These are phyloP conservation scores for Acleris emargana DNA, from an alignment of 2,888 invertebrate species.

Conservation along the genomic window DNA sequence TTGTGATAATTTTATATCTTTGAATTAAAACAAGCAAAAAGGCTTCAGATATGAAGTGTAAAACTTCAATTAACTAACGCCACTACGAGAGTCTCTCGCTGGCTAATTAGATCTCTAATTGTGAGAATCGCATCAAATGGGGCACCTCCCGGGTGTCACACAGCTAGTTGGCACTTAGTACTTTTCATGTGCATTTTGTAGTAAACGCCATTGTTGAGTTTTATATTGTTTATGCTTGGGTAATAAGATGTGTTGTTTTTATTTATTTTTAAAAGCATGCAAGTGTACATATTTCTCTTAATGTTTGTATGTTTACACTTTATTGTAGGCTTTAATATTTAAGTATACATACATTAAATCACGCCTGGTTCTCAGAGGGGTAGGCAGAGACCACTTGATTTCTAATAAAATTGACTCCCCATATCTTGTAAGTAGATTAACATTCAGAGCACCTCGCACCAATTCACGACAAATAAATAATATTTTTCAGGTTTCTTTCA, in stretches of 20 bases:
- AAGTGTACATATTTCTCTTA: too few relatives aligned
- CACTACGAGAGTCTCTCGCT: slow-evolving; percentile 13
- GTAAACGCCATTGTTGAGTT: slow-evolving; percentile 9
- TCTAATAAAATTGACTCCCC: too few relatives aligned
- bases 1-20: too few relatives aligned
- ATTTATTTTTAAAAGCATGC: neutral
- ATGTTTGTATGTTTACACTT: too few relatives aligned
- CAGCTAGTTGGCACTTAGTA: slow-evolving; percentile 20
- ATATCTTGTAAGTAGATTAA: too few relatives aligned
- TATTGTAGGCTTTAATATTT: too few relatives aligned
- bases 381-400: too few relatives aligned
- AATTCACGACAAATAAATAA: too few relatives aligned
- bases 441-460: too few relatives aligned
- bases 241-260: neutral
- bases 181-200: slow-evolving; percentile 22
- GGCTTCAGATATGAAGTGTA: slow-evolving; percentile 20
- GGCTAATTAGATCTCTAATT: slow-evolving; percentile 31
- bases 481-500: too few relatives aligned
- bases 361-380: too few relatives aligned
- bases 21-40: slow-evolving; percentile 7
- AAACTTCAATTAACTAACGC: slow-evolving; percentile 39
- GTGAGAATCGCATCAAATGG: slow-evolving; percentile 32
- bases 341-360: too few relatives aligned
- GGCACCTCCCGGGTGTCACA: slow-evolving; percentile 15
- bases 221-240: neutral